Conservation (phyloP, 2,797 vertebrate genomes). For the Pangasius djambal region DNA sequence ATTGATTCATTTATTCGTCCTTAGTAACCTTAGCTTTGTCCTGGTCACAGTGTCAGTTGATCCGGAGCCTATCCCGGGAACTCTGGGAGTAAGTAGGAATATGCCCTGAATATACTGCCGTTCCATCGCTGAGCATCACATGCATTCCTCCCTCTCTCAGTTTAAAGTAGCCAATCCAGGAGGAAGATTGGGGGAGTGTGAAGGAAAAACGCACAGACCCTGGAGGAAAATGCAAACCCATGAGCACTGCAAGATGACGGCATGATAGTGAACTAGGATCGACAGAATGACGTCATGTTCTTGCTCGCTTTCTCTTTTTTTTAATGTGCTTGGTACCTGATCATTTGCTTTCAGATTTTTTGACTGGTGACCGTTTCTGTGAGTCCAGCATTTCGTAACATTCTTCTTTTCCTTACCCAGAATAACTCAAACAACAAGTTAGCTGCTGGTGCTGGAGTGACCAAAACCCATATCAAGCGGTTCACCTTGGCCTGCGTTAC, state of each 20-base stretch:
- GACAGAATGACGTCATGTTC: not conserved
- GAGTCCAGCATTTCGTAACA: not conserved
- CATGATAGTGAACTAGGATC: not conserved
- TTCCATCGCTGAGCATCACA: not conserved
- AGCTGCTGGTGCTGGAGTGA: slow-evolving; percentile 78
- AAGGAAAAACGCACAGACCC: not conserved
- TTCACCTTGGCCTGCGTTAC: slow-evolving; percentile 94
- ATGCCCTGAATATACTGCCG: not conserved
- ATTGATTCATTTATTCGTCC: not conserved
- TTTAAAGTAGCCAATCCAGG: not conserved
- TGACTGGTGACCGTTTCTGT: not conserved
- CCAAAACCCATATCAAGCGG: slow-evolving; percentile 92
- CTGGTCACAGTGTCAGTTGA: not conserved
- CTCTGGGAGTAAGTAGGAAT: not conserved
- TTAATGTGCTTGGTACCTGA: not conserved
- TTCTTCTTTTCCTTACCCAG: slow-evolving; percentile 67
- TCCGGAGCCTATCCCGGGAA: not conserved
- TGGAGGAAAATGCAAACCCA: not conserved
- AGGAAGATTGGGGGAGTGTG: not conserved
- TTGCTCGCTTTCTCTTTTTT: not conserved
- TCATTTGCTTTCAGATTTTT: not conserved
- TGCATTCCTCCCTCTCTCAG: not conserved
- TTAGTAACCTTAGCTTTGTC: not conserved
- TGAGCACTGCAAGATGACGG: not conserved
- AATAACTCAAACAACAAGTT: slow-evolving; percentile 95